These are phyloP conservation scores for Seriola quinqueradiata DNA, from an alignment of 2,113 vertebrate genomes.

Conservation along the genomic window DNA sequence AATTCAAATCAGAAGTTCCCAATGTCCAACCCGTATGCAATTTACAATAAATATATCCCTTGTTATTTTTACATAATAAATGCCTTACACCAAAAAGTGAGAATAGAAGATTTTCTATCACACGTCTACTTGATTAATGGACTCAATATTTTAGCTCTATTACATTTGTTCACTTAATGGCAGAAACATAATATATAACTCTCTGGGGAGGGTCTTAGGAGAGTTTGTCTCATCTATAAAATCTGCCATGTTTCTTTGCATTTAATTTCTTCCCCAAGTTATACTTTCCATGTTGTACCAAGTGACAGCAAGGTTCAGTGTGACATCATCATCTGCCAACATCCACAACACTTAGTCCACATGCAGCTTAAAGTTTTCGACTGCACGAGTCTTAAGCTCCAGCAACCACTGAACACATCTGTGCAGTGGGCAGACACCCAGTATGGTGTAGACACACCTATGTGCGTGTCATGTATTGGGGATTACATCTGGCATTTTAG, in stretches of 20 bases:
- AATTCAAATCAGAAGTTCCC: neutral
- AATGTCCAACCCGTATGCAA: no score
- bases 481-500: neutral
- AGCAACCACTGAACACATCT: neutral
- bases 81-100: no score
- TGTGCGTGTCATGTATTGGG: neutral
- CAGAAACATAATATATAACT: no score
- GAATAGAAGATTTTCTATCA: no score
- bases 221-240: neutral
- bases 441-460: neutral
- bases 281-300: neutral
- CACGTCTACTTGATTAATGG: no score
- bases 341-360: neutral
- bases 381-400: no score
- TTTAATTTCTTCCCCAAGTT: neutral
- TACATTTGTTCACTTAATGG: no score
- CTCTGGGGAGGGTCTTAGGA: no score
- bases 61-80: no score
- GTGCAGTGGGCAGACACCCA: neutral
- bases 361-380: neutral
- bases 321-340: neutral
- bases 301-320: neutral
- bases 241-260: neutral
- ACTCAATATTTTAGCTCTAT: no score
- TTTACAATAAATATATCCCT: no score